Percentiles rank a stretch among this genome's conserved stretches.
Conservation (phyloP, 2,888 invertebrate species). For the Tipula helvola region DNA sequence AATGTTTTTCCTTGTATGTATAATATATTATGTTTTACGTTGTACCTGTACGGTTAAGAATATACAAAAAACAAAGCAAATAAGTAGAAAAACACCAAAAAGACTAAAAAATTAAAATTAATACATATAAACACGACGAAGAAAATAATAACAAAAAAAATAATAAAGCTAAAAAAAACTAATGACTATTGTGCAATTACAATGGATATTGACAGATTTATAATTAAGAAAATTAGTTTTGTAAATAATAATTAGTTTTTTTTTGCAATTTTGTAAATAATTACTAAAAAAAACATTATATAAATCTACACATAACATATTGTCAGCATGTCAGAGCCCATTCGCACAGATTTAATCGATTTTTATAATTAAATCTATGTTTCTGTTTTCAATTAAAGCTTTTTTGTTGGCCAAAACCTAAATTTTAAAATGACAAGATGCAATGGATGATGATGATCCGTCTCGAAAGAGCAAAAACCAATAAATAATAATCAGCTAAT, state of each 20-base stretch:
- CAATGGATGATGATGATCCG: neutral
- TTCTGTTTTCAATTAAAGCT: neutral
- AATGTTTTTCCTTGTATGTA: neutral
- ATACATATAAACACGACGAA: neutral
- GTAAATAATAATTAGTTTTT: neutral
- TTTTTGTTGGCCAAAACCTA: neutral
- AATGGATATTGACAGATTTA: neutral
- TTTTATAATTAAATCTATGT: constrained; percentile 4
- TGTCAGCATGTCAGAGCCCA: neutral
- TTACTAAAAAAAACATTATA: neutral
- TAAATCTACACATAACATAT: neutral
- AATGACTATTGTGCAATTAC: neutral
- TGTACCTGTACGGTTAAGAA: neutral
- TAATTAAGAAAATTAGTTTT: neutral
- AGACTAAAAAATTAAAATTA: neutral
- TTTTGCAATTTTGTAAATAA: neutral
- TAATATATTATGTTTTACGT: neutral
- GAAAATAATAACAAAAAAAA: neutral
- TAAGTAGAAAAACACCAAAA: neutral
- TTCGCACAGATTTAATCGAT: neutral
- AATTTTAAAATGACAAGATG: neutral
- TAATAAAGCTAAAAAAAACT: neutral
- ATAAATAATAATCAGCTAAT: neutral
- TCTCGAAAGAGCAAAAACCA: neutral
- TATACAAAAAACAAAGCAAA: neutral